Evolutionary conservation across 2,888 invertebrate species (phyloP).

Genomic region (Stomorhina lunata): DNA sequence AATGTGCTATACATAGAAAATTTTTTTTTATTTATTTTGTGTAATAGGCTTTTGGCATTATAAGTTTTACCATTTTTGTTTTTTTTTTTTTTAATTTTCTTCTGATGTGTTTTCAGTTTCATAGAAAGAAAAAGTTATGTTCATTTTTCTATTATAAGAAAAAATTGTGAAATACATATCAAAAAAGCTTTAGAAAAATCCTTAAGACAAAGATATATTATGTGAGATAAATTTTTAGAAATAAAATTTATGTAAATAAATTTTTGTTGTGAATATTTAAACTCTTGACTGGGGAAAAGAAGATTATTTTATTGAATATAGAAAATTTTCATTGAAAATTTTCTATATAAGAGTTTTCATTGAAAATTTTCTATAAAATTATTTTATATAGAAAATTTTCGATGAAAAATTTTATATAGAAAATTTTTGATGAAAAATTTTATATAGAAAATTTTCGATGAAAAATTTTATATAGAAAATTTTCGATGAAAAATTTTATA

Average conservation of each 20-base stretch:
- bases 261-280: too few relatives aligned
- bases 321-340: too few relatives aligned
- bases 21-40: slow-evolving; percentile 24
- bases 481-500: too few relatives aligned
- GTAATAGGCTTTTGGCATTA: slow-evolving; percentile 54
- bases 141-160: slow-evolving; percentile 48
- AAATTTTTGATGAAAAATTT: too few relatives aligned
- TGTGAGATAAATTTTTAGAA: slow-evolving; percentile 2
- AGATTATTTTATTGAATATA: too few relatives aligned
- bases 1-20: slow-evolving; percentile 53
- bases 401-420: too few relatives aligned
- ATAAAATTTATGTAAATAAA: not conserved
- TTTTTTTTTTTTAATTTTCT: not conserved
- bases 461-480: too few relatives aligned
- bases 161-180: not conserved
- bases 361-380: too few relatives aligned
- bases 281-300: too few relatives aligned
- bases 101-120: slow-evolving; percentile 50
- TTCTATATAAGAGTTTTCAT: too few relatives aligned
- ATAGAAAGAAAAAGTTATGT: slow-evolving; percentile 64
- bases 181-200: not conserved
- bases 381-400: too few relatives aligned
- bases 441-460: too few relatives aligned
- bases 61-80: slow-evolving; percentile 31
- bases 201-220: slow-evolving; percentile 12